Evolutionary conservation across 2,888 invertebrate species (phyloP).

Genomic region (Argyresthia albistria): DNA sequence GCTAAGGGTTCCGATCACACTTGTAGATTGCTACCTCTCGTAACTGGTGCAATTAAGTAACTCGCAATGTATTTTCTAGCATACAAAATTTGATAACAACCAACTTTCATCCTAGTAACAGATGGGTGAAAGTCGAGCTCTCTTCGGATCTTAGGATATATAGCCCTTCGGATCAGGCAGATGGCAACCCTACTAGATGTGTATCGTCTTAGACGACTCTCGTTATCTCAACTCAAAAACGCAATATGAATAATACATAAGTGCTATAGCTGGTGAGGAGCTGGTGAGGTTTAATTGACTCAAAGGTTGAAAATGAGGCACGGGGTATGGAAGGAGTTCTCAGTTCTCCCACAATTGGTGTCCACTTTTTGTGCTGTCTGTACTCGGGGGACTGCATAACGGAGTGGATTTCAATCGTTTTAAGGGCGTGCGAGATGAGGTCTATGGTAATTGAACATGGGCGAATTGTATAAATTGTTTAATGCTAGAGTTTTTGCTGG

Average conservation of each 20-base stretch:
- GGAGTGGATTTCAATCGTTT: constrained; percentile 34
- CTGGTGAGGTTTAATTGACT: constrained; percentile 69
- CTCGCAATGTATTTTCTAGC: no score
- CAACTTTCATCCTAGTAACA: no score
- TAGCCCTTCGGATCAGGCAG: not conserved
- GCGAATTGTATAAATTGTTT: not conserved
- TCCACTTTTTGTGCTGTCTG: constrained; percentile 42
- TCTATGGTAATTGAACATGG: not conserved
- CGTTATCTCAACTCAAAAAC: constrained; percentile 64
- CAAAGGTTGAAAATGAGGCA: constrained; percentile 62
- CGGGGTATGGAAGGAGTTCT: constrained; percentile 10
- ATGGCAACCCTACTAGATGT: constrained; percentile 40
- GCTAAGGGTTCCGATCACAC: no score
- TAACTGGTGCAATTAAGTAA: no score
- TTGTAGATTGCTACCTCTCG: no score
- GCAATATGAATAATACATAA: constrained; percentile 71
- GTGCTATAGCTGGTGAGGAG: constrained; percentile 38
- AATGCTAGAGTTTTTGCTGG: not conserved
- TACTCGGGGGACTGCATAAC: constrained; percentile 16
- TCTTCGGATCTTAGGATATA: no score
- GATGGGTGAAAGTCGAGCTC: no score
- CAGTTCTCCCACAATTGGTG: constrained; percentile 13
- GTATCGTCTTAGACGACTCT: constrained; percentile 61
- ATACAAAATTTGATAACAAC: no score
- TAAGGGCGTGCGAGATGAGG: not conserved